Conservation (phyloP, 2,113 vertebrate genomes). For the Cyphomyrus discorhynchus region DNA sequence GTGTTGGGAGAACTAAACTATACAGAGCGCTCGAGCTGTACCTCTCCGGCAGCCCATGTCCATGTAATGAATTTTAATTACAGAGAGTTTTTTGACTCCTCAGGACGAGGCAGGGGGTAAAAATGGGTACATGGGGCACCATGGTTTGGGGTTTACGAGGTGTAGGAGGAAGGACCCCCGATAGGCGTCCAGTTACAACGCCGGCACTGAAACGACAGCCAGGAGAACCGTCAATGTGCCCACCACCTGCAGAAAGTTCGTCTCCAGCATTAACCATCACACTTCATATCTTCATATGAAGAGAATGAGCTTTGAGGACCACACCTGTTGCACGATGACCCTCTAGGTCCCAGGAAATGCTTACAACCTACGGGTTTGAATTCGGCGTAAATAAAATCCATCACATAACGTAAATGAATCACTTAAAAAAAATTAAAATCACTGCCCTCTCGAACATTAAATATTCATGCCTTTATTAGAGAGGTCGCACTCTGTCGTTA, state of each 20-base stretch:
- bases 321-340: neutral
- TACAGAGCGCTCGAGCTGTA: neutral
- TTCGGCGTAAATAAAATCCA: neutral
- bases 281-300: neutral
- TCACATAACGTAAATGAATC: neutral
- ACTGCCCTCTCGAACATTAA: neutral
- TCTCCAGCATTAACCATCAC: neutral
- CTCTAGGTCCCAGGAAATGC: neutral
- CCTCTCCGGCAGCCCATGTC: neutral
- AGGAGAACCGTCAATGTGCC: neutral
- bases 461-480: neutral
- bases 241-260: neutral
- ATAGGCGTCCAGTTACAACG: neutral
- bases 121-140: neutral
- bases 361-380: neutral
- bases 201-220: neutral
- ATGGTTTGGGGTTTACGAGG: neutral
- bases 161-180: neutral
- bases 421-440: neutral
- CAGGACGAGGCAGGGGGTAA: neutral
- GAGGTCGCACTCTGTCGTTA: neutral
- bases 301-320: neutral
- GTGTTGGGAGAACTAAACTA: neutral
- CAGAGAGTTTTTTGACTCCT: neutral
- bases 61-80: slow-evolving; percentile 1